Evolutionary conservation across 2,888 invertebrate species (phyloP).

Genomic region (Tenthredo livida): DNA sequence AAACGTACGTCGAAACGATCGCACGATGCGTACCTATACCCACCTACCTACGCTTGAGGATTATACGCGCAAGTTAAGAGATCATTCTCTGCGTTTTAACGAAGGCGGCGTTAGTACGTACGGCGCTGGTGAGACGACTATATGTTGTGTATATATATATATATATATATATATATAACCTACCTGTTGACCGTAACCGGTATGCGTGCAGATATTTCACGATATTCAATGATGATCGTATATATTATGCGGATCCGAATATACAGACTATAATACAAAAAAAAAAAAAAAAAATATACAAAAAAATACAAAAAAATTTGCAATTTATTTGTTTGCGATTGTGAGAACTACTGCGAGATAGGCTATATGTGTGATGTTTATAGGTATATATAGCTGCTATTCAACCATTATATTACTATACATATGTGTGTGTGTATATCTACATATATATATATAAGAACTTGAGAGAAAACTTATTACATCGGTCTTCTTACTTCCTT

Average conservation of each 20-base stretch:
- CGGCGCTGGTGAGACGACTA: not conserved
- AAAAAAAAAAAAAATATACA: not conserved
- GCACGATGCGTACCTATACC: not conserved
- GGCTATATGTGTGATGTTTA: too few species aligned
- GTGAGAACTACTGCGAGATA: too few species aligned
- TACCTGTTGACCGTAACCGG: conserved; percentile 24
- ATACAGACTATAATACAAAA: not conserved
- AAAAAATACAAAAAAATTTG: not conserved
- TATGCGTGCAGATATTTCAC: conserved; percentile 38
- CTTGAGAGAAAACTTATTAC: too few species aligned
- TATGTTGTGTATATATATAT: not conserved
- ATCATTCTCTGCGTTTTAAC: conserved; percentile 45
- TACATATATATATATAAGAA: not conserved
- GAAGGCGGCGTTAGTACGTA: not conserved
- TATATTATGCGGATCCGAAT: not conserved
- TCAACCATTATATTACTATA: too few species aligned
- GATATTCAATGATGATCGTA: not conserved
- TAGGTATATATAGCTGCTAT: too few species aligned
- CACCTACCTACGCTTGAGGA: conserved; percentile 9
- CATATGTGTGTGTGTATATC: not conserved
- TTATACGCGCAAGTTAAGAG: conserved; percentile 39
- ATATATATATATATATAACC: conserved; percentile 11
- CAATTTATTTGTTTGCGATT: too few species aligned
- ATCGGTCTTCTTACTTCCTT: not conserved
- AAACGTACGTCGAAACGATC: conserved; percentile 34